A percentile compares a stretch with the other conserved stretches of the same genome.
phyloP scores from a whole-genome alignment of 2,113 vertebrate species.

The Pagrus major region DNA sequence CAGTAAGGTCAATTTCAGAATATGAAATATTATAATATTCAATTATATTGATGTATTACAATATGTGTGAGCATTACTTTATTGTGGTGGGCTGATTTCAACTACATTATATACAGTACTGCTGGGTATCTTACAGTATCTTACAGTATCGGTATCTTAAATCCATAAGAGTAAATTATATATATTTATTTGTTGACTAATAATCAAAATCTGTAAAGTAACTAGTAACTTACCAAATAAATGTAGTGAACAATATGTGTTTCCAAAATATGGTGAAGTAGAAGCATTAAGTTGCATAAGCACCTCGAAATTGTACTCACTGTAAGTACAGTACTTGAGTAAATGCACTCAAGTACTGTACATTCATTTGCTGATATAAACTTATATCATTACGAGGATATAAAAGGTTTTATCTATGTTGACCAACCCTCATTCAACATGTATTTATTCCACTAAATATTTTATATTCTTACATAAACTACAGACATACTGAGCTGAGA shows the following conservation, averaged over 20 bases:
- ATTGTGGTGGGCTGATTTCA: background rate
- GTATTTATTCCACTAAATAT: background rate
- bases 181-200: background rate
- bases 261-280: background rate
- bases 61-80: background rate
- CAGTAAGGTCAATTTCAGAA: background rate
- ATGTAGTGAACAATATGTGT: background rate
- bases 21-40: background rate
- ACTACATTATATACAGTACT: background rate
- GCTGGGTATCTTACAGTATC: background rate
- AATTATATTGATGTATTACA: background rate
- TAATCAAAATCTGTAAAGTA: background rate
- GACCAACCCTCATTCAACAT: background rate
- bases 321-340: background rate
- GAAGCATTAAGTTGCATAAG: background rate
- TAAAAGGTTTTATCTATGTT: background rate
- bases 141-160: no score
- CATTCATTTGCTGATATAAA: background rate
- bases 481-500: background rate
- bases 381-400: background rate
- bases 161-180: background rate
- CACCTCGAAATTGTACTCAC: background rate
- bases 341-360: background rate
- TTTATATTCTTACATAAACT: background rate
- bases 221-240: background rate